Percentiles rank a stretch among this genome's conserved stretches.
Conservation (phyloP, 2,113 vertebrate genomes). For the Neopipo cinnamomea region DNA sequence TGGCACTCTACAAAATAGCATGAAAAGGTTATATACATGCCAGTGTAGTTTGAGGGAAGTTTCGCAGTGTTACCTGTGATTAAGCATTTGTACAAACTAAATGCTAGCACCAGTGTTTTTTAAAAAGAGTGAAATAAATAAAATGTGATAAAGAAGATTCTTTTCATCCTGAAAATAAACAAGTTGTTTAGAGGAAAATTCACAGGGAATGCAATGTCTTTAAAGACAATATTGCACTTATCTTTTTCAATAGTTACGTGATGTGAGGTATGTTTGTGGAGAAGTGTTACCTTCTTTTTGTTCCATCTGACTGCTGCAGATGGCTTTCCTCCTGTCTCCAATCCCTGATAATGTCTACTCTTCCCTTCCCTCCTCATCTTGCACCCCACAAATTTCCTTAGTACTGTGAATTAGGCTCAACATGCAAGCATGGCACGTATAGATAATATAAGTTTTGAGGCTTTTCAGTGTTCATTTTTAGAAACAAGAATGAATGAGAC, state of each 20-base stretch:
- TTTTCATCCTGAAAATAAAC: neutral
- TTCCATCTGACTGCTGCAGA: neutral
- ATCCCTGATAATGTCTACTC: neutral
- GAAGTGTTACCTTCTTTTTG: neutral
- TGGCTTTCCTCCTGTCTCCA: neutral
- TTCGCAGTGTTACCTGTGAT: neutral
- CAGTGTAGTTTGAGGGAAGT: neutral
- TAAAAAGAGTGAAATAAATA: neutral
- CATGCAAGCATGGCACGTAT: accelerated
- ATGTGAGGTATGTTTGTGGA: neutral
- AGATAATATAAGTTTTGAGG: neutral
- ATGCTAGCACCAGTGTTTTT: neutral
- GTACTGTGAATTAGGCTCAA: neutral
- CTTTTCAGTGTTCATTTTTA: neutral
- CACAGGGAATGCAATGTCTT: neutral
- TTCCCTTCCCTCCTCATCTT: neutral
- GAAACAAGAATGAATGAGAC: neutral
- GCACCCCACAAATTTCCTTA: neutral
- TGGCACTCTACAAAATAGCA: neutral
- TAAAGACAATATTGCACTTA: neutral
- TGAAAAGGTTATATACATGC: neutral
- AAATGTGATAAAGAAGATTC: neutral
- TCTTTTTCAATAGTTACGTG: neutral
- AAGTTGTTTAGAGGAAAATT: neutral
- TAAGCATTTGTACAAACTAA: neutral